Percentiles rank a stretch among this genome's conserved stretches.
Evolutionary conservation across 2,113 vertebrate species (phyloP).

Genomic region (Pterophyllum scalare): DNA sequence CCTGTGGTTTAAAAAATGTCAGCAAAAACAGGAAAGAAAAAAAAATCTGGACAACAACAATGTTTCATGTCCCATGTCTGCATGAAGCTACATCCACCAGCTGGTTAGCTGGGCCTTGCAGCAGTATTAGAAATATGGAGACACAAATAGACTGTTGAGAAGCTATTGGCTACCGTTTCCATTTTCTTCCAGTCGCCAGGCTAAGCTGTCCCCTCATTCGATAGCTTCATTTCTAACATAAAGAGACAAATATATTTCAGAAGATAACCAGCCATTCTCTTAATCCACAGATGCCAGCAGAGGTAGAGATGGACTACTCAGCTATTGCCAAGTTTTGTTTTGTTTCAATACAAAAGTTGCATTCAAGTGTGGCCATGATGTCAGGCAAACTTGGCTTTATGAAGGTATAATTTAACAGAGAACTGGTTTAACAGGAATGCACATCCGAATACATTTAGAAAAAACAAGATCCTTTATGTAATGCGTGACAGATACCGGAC

Average conservation of each 20-base stretch:
- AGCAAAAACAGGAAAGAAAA: neutral
- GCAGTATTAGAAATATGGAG: neutral
- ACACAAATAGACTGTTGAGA: neutral
- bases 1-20: neutral
- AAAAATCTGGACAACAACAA: conserved; percentile 1
- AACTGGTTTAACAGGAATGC: conserved; percentile 35
- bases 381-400: neutral
- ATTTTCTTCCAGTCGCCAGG: neutral
- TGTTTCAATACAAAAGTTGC: neutral
- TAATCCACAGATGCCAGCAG: neutral
- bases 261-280: neutral
- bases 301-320: neutral
- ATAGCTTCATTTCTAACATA: neutral
- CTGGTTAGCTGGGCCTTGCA: neutral
- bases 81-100: neutral
- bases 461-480: conserved; percentile 8
- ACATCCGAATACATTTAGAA: neutral
- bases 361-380: neutral
- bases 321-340: neutral
- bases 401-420: neutral
- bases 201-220: neutral
- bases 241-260: neutral
- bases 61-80: neutral
- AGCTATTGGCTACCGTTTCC: neutral
- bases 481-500: neutral